Base-by-base conservation (phyloP, 2,113 vertebrate species). In the Lycaon pictus region DNA sequence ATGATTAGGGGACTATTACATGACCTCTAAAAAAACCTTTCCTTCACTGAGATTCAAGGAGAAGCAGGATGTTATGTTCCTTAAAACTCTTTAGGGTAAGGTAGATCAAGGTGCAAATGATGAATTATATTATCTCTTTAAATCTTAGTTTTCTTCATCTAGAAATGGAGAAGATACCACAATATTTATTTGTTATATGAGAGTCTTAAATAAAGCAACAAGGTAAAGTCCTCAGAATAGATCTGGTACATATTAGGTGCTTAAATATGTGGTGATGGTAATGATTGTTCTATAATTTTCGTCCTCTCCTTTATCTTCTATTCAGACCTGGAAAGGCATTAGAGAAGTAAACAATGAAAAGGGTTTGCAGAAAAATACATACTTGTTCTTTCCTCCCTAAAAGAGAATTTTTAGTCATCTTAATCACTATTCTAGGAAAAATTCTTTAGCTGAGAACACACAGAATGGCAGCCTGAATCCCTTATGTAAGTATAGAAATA, bases 401-500 rank as follows among this genome's bases (percentile, higher is more conserved):
- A 85, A 88, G 8, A 85, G 29, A 85, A 62, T 27, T 79, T 97
- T 76, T 88, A 84, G 88, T 77, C 25, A 55, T 15, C 13, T 71
- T 74, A 77, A 69, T 91, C 74, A 92, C 48, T 69, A 86, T 48
- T 77, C 19, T 15, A 96, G 67, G 13, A 85, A 88, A 1, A 56
- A 71, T 84, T 94, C 60, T 79, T 56, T 74, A 88, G 85, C 93
- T 43, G 10, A 87, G 81, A 62, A 89, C 62, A 89, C 29, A 84
- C 2, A 60, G 5, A 74, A 89, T 76, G 13, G n/a, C 32, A 88
- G 60, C 60, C 60, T 16, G 60, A 85, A 88, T 60, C 63, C 23
- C 60, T 97, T 86, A 94, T n/a, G 12, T 95, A 97, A 97, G 90
- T 79, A n/a, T 63, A 95, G 89, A 96, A 86, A 95, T 37, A 77